phyloP scores from a whole-genome alignment of 1,140 invertebrate genomes.

The Gryon sp. region DNA sequence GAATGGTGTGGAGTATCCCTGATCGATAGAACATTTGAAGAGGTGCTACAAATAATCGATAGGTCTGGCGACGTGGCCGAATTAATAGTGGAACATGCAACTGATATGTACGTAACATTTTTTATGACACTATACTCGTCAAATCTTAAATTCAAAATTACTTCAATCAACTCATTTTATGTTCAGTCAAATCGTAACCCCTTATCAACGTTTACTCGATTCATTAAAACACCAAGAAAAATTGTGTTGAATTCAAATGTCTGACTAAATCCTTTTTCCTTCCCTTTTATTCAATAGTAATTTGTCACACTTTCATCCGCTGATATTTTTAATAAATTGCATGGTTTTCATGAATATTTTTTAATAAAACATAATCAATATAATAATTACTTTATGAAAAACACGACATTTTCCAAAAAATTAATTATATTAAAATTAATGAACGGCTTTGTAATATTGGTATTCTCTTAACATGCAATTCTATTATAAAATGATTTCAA shows the following conservation, averaged over 20 bases:
- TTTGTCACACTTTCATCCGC: no score
- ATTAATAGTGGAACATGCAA: conserved; percentile 88
- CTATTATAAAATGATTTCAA: no score
- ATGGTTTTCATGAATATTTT: no score
- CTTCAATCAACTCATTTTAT: conserved; percentile 18
- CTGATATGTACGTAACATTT: conserved; percentile 82
- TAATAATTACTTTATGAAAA: no score
- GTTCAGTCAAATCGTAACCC: conserved; percentile 11
- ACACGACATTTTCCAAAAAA: no score
- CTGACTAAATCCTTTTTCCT: no score
- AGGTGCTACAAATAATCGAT: conserved; percentile 89
- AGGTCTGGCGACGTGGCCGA: conserved; percentile 89
- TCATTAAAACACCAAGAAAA: neutral
- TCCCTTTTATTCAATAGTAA: no score
- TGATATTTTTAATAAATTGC: no score
- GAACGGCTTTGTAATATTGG: no score
- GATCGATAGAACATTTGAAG: conserved; percentile 94
- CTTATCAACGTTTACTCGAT: neutral
- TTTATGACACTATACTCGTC: conserved; percentile 33
- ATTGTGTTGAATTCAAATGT: neutral
- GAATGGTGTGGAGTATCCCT: conserved; percentile 92
- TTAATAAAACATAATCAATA: no score
- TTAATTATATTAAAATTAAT: no score
- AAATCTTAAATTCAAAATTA: conserved; percentile 28
- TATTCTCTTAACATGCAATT: no score